Evolutionary conservation across 1,140 invertebrate genomes (phyloP).

Genomic region (Pseudomyrmex gracilis): DNA sequence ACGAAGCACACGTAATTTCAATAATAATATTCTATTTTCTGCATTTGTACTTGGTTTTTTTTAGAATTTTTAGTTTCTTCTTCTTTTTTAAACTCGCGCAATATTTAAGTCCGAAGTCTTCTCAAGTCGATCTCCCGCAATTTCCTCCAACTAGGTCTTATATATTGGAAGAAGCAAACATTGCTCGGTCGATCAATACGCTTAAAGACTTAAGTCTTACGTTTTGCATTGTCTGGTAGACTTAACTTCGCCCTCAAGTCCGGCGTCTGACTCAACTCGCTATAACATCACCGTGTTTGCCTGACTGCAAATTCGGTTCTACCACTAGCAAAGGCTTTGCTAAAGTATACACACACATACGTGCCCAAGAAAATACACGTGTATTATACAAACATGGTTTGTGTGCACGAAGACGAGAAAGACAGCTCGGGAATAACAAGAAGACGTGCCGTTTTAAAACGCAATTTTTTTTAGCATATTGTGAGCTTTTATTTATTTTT

Average conservation of each 20-base stretch:
- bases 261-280: constrained; percentile 33
- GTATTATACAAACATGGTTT: constrained; percentile 11
- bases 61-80: not conserved
- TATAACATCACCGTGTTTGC: constrained; percentile 55
- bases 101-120: not conserved
- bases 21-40: too few species aligned
- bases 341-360: constrained; percentile 24
- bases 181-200: constrained; percentile 51
- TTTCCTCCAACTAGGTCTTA: constrained; percentile 22
- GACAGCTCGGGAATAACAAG: not conserved
- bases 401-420: not conserved
- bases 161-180: constrained; percentile 47
- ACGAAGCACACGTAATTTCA: too few species aligned
- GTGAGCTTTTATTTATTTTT: not conserved
- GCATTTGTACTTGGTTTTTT: not conserved
- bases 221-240: constrained; percentile 59
- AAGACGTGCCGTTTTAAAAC: not conserved
- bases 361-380: not conserved
- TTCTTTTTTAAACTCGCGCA: not conserved
- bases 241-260: constrained; percentile 54
- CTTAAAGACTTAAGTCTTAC: constrained; percentile 63
- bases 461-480: not conserved
- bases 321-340: constrained; percentile 38
- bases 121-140: constrained; percentile 24
- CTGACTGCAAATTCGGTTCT: constrained; percentile 46